Base-by-base conservation (phyloP, 1,140 invertebrate genomes). In the Drosophila ogumai region DNA sequence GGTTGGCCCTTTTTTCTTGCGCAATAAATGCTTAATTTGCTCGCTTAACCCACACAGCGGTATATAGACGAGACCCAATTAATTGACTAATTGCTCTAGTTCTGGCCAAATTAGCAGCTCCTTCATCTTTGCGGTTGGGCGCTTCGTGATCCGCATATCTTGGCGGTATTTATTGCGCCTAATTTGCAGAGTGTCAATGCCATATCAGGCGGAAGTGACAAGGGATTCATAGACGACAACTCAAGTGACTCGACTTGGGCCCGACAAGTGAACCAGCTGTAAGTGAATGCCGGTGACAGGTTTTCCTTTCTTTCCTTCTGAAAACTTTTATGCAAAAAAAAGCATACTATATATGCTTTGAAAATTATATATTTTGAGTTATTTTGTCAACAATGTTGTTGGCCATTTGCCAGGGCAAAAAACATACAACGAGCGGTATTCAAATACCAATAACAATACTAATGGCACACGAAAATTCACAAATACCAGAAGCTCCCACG, bases 11-110 rank as follows among this genome's bases (percentile, higher is more conserved):
- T 72, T 71, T 41, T 59, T 17, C 52, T 47, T 41, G 25, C 22
- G 63, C 78, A 79, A 82, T 88, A 76, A 82, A 88, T 72, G 78
- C 66, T 59, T 86, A 88, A 86, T 86, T 86, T 88, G 56, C 3
- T 17, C 44, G 65, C 52, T 64, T 68, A 76, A 65, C 79, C 68
- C 78, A 78, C 84, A 63, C 84, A 88, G 84, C 79, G 69, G 82
- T 75, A 69, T 28, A 32, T 28, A 13, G 38, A 28, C 17, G 28
- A 28, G 22, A 38, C 38, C 58, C 25, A 72, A 73, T 57, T 73
- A 79, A 60, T 82, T 79, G 79, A 66, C 75, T 88, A 88, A 86
- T 86, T 86, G 82, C 46, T 59, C 63, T 31, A 64, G 81, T 46
- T 81, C 54, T 80, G 40, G 47, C 10, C 68, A 52, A 73, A 73